phyloP scores from a whole-genome alignment of 2,888 invertebrate genomes.

The Digitonthophagus gazella region DNA sequence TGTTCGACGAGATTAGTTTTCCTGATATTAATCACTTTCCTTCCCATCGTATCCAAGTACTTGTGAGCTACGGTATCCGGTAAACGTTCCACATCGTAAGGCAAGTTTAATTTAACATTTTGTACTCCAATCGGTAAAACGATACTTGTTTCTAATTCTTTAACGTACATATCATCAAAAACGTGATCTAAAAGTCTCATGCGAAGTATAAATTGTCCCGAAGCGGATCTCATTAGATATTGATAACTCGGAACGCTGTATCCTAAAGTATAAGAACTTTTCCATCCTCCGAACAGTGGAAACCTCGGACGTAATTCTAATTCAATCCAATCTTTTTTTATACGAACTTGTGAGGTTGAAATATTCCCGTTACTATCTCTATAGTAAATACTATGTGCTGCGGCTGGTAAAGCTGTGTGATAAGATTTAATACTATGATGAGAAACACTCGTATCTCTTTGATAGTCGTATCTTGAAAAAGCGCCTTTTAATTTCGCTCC shows the following conservation, averaged over 20 bases:
- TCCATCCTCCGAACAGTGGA: constrained; percentile 99
- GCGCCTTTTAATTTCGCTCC: constrained; percentile 92
- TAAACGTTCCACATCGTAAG: constrained; percentile 74
- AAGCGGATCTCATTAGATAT: constrained; percentile 80
- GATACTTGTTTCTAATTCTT: constrained; percentile 82
- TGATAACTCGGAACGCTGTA: constrained; percentile 94
- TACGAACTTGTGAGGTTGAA: constrained; percentile 90
- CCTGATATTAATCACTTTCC: constrained; percentile 80
- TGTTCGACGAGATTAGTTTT: constrained; percentile 90
- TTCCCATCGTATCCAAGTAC: constrained; percentile 91
- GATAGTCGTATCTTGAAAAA: constrained; percentile 97
- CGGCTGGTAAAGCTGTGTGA: constrained; percentile 80
- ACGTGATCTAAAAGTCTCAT: constrained; percentile 96
- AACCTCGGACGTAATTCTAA: constrained; percentile 94
- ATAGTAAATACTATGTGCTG: constrained; percentile 95
- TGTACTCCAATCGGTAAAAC: constrained; percentile 91
- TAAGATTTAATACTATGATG: constrained; percentile 90
- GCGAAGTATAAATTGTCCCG: constrained; percentile 70
- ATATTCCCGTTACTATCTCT: constrained; percentile 98
- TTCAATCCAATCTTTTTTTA: constrained; percentile 89
- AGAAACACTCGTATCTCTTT: constrained; percentile 85
- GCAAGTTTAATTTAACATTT: constrained; percentile 77
- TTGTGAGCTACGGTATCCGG: constrained; percentile 81
- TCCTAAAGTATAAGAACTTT: constrained; percentile 93
- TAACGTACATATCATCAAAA: constrained; percentile 94